A percentile compares a stretch with the other conserved stretches of the same genome.
phyloP scores from a whole-genome alignment of 2,797 vertebrate species.

The Urophycis tenuis region DNA sequence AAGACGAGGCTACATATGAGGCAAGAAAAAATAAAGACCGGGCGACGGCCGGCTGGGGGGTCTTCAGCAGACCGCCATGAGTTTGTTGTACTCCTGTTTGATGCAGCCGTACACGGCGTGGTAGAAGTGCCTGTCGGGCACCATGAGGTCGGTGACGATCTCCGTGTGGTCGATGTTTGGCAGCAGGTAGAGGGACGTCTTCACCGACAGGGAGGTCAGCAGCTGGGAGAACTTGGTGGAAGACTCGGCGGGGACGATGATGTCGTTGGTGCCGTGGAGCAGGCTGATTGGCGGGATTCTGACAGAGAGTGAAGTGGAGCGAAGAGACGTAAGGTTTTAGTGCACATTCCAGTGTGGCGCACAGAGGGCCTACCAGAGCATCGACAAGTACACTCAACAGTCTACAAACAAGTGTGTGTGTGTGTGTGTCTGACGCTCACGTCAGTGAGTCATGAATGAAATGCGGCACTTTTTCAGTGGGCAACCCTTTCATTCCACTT shows the following conservation, averaged over 20 bases:
- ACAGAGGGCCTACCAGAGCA: neutral
- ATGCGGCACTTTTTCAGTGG: neutral
- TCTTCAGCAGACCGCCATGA: constrained; percentile 36
- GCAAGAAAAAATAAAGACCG: neutral
- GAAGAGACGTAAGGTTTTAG: neutral
- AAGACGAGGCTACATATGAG: neutral
- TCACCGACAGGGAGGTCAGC: constrained; percentile 56
- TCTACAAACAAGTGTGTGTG: neutral
- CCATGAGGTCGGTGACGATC: constrained; percentile 70
- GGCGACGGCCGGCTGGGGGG: neutral
- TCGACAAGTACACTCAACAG: neutral
- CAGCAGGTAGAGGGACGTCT: constrained; percentile 64
- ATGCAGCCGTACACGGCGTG: constrained; percentile 62
- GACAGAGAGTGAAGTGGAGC: too few species aligned
- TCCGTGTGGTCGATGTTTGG: constrained; percentile 65
- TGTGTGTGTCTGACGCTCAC: neutral
- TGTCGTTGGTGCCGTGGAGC: constrained; percentile 67
- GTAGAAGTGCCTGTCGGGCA: constrained; percentile 61
- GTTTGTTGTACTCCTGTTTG: constrained; percentile 62
- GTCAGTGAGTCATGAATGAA: neutral
- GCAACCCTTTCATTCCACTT: neutral
- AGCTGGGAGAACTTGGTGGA: constrained; percentile 62
- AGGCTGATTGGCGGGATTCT: constrained; percentile 67
- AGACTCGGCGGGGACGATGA: constrained; percentile 64
- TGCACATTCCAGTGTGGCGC: neutral